Evolutionary conservation across 2,113 vertebrate species (phyloP).

Genomic region (Seriola dumerili): DNA sequence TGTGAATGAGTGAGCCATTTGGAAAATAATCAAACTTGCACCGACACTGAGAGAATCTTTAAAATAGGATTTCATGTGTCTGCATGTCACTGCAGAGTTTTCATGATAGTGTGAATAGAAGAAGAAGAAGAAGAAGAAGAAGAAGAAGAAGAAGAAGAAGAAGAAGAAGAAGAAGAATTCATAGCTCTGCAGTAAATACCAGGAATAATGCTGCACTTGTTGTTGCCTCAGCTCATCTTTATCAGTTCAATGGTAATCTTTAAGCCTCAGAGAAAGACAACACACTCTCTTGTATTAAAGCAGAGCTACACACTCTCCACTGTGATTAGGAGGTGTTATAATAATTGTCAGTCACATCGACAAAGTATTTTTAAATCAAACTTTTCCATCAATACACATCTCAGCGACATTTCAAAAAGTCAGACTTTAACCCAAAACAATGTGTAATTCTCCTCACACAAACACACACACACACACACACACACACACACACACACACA

Average conservation of each 20-base stretch:
- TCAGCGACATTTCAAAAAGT: background rate
- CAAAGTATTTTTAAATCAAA: background rate
- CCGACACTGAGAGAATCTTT: too few relatives aligned
- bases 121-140: too few relatives aligned
- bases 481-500: background rate
- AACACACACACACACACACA: background rate
- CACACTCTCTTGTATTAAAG: background rate
- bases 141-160: too few relatives aligned
- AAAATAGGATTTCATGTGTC: too few relatives aligned
- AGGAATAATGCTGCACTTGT: background rate
- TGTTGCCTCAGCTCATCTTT: background rate
- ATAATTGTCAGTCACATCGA: background rate
- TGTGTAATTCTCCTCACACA: constrained; percentile 10
- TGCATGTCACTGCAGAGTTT: too few relatives aligned
- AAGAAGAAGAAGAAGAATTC: too few relatives aligned
- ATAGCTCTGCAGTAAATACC: too few relatives aligned
- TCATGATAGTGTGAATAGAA: too few relatives aligned
- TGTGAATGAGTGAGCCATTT: too few relatives aligned
- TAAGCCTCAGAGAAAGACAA: background rate
- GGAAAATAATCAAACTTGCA: too few relatives aligned
- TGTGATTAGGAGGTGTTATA: background rate
- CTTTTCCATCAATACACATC: background rate
- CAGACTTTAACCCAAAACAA: background rate
- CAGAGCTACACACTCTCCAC: background rate
- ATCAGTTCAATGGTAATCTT: background rate